Conservation (phyloP, 2,113 vertebrate species). For the Hippocampus abdominalis region DNA sequence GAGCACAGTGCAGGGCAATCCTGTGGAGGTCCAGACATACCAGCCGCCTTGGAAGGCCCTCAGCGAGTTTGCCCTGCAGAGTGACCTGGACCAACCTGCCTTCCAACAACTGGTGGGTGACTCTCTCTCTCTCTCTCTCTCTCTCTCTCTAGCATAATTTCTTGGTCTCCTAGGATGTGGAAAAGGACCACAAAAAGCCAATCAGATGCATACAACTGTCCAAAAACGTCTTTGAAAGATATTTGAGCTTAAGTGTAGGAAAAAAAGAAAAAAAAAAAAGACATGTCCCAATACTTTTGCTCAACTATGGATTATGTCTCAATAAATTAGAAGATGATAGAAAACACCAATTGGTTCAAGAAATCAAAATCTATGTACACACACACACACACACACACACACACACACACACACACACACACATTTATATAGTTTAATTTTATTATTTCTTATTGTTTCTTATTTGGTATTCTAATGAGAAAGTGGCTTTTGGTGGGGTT, state of each 20-base stretch:
- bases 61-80: constrained; percentile 89
- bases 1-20: constrained; percentile 80
- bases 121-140: constrained; percentile 15
- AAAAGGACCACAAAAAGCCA: not conserved
- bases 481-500: no score
- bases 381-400: no score
- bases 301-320: no score
- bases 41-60: constrained; percentile 94
- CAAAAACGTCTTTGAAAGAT: not conserved
- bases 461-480: no score
- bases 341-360: no score
- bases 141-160: constrained; percentile 1
- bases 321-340: no score
- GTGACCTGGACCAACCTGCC: constrained; percentile 86
- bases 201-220: not conserved
- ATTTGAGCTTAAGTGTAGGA: not conserved
- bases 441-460: no score
- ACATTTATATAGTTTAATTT: no score
- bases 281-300: no score
- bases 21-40: constrained; percentile 90
- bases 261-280: no score
- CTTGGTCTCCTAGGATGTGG: not conserved
- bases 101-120: constrained; percentile 86
- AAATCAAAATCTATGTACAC: no score
- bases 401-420: no score